Evolutionary conservation across 2,797 vertebrate genomes (phyloP).

Genomic region (Enteromius paludinosus): DNA sequence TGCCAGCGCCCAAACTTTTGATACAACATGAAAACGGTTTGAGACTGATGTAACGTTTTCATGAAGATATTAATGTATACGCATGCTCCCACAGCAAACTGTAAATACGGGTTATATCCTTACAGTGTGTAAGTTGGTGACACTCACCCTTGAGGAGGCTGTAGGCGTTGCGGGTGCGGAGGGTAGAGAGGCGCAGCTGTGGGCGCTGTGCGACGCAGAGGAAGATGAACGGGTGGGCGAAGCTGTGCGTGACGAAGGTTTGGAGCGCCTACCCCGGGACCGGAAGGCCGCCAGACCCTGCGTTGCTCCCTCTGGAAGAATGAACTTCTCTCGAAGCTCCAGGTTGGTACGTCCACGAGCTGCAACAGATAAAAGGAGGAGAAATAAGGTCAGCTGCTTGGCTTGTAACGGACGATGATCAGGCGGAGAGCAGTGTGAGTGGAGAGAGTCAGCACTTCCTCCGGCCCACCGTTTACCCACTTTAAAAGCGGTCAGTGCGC

Average conservation of each 20-base stretch:
- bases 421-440: conserved; percentile 72
- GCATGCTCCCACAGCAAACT: neutral
- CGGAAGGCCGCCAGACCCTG: conserved; percentile 95
- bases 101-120: conserved; percentile 4
- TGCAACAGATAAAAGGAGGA: conserved; percentile 62
- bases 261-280: conserved; percentile 91
- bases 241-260: conserved; percentile 92
- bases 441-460: conserved; percentile 61
- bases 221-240: conserved; percentile 95
- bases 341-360: conserved; percentile 96
- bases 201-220: conserved; percentile 94
- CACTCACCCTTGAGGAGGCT: conserved; percentile 88
- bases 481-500: conserved; percentile 44
- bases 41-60: neutral
- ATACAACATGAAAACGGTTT: neutral
- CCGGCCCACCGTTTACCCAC: conserved; percentile 37
- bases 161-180: conserved; percentile 92
- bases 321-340: conserved; percentile 97
- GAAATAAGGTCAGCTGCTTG: neutral
- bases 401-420: conserved; percentile 60
- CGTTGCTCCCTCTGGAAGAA: conserved; percentile 92
- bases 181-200: conserved; percentile 91
- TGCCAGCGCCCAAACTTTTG: neutral
- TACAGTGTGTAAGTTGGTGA: neutral
- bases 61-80: neutral